Base-by-base conservation (phyloP, 2,888 invertebrate species). In the Mythimna loreyi region DNA sequence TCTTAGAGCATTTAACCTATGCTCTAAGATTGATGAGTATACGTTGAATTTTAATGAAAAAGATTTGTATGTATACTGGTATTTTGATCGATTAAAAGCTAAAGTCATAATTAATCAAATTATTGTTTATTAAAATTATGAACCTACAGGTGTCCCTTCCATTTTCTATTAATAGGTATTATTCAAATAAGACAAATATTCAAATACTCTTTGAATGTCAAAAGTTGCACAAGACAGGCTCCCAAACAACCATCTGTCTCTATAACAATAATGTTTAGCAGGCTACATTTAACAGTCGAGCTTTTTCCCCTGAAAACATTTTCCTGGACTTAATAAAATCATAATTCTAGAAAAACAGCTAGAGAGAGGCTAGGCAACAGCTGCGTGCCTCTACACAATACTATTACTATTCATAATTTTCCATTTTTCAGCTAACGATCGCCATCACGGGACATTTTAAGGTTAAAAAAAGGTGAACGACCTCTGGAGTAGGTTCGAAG, bases 401-500 rank as follows among this genome's bases (percentile, higher is more conserved):
- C 45, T 36, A 57, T 49, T 58, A 67, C 53, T 45, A n/a, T 9
- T 58, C 13, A 28, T 47, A 55, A 55, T 65, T 72, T 62, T 67
- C 58, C 16, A 23, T 72, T 61, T 67, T 76, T 52, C 58, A 66
- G 33, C 52, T 66, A 65, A 59, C 61, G 62, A 23, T 36, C 25
- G n/a, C 40, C 58, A 36, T 49, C 45, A 65, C 58, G 50, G 53
- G 33, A 40, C 64, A 47, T 67, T 64, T 53, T 25, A 62, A 67
- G 75, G 78, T 70, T 66, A 25, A 56, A 62, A n/a, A 1, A 28
- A 47, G 67, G 52, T 69, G 43, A 56, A 19, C 45, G 55, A 70
- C 67, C 67, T 62, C 28, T 40, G 28, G 43, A 80, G 64, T 62
- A 72, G 68, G 68, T 49, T 50, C 25, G 47, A 45, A 67, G 62